Evolutionary conservation across 1,140 invertebrate genomes (phyloP).

Genomic region (Bombus haemorrhoidalis): DNA sequence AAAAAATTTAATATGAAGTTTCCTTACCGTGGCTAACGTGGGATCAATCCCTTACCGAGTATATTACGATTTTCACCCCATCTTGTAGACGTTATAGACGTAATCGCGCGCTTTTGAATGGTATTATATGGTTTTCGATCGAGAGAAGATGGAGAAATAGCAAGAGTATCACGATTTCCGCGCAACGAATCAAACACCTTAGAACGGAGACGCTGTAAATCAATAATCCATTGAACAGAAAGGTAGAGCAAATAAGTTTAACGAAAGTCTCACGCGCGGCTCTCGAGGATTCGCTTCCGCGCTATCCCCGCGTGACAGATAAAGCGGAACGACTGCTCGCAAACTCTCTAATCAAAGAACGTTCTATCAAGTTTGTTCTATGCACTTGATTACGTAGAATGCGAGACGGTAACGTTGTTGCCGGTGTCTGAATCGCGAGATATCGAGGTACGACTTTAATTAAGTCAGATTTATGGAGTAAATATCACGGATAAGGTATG

Average conservation of each 20-base stretch:
- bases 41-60: background rate
- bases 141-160: background rate
- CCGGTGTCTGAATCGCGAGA: conserved; percentile 46
- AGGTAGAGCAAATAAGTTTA: conserved; percentile 47
- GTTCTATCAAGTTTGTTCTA: conserved; percentile 53
- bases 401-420: conserved; percentile 59
- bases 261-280: background rate
- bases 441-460: conserved; percentile 63
- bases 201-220: conserved; percentile 21
- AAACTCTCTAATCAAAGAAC: conserved; percentile 57
- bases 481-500: conserved; percentile 29
- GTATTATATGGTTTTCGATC: no score
- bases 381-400: conserved; percentile 62
- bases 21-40: background rate
- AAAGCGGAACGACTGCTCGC: conserved; percentile 26
- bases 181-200: background rate
- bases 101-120: background rate
- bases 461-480: conserved; percentile 59
- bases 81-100: background rate
- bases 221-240: conserved; percentile 36
- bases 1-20: background rate
- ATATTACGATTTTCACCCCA: background rate
- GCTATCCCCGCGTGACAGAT: conserved; percentile 23
- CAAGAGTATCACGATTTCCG: background rate
- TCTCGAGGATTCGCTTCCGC: conserved; percentile 4